Evolutionary conservation across 2,113 vertebrate genomes (phyloP), one percentile per base, ranked within the genome.

Genomic region (Macaca nemestrina): DNA sequence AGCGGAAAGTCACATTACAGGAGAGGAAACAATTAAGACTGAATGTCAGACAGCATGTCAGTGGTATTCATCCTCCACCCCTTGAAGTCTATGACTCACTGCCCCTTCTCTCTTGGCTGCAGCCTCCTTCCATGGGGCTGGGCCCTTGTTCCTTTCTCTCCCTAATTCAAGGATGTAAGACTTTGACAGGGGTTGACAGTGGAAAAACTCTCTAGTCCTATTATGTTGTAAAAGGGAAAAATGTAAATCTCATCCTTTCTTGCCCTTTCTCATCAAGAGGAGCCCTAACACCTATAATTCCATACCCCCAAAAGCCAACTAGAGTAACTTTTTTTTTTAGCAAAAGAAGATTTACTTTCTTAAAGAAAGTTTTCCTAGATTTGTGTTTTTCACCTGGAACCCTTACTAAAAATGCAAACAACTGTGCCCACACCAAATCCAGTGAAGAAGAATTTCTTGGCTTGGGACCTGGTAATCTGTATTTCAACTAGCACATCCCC

Each of bases 11-110:
- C 90, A 76, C 55, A 25, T 93, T 82, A 52, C 55, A 80, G 79
- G 83, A 88, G 48, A 92, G 73, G 57, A 97, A 93, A 84, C 61
- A 94, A 50, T 79, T n/a, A 91, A 87, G n/a, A 43, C 61, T 94
- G 27, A 96, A 80, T 14, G 17, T 64, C 48, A 64, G 90, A 64
- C 52, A 61, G n/a, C 13, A 8, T 57, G 32, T 32, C 6, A 2
- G 20, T 92, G 55, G 38, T 55, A 35, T 61, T 76, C 45, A 38
- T 86, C 85, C n/a, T 38, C 78, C 2, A 6, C 32, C 20, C 59
- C 78, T 79, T 57, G 67, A 45, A 90, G 85, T 40, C 80, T 72
- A 68, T 73, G 78, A 95, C 80, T 83, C 88, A 67, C 13, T 40
- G 20, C 35, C 64, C 61, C 40, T 64, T 88, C 11, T 50, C 52